Evolutionary conservation across 1,140 invertebrate genomes (phyloP).

Genomic region (Hylaeus anthracinus): DNA sequence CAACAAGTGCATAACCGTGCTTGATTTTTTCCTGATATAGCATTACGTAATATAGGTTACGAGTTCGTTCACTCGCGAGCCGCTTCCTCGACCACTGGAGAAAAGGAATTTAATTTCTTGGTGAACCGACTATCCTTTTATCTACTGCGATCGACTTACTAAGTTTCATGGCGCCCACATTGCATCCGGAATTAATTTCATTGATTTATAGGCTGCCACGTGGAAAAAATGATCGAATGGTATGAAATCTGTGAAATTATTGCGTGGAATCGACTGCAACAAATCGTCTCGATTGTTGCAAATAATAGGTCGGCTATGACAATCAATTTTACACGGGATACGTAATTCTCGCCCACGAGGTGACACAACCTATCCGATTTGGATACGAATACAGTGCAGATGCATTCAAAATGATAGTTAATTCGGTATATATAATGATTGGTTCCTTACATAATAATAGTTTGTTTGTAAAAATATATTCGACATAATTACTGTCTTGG

Average conservation of each 20-base stretch:
- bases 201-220: too few species aligned
- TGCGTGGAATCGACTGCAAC: too few species aligned
- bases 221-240: too few species aligned
- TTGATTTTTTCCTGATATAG: neutral
- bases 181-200: too few species aligned
- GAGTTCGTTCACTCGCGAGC: neutral
- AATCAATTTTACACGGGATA: slow-evolving; percentile 36
- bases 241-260: too few species aligned
- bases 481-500: too few species aligned
- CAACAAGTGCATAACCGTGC: neutral
- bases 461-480: too few species aligned
- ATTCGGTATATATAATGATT: too few species aligned
- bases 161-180: neutral
- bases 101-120: neutral
- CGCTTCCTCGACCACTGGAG: neutral
- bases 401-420: too few species aligned
- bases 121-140: neutral
- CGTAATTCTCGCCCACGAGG: slow-evolving; percentile 44
- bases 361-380: slow-evolving; percentile 38
- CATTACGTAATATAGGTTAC: neutral
- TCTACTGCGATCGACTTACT: too few species aligned
- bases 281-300: neutral
- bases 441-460: too few species aligned
- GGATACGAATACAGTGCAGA: too few species aligned
- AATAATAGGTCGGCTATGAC: neutral